These are phyloP conservation scores for Psilopsiagon aymara DNA, from an alignment of 2,113 vertebrate genomes.

Conservation along the genomic window DNA sequence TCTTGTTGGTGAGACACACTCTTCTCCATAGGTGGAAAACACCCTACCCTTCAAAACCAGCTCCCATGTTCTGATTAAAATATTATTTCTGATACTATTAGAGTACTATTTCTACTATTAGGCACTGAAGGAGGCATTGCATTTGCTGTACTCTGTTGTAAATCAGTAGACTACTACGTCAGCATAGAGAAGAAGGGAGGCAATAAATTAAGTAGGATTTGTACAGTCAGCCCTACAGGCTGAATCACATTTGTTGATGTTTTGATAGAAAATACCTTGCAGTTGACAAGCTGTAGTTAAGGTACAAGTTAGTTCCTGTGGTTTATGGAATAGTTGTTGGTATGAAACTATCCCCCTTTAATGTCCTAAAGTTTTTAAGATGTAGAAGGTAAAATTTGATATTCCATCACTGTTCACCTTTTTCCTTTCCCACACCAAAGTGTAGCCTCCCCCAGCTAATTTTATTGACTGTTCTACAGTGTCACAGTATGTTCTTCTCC, in stretches of 20 bases:
- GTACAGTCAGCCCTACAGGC: not conserved
- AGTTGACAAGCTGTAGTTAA: not conserved
- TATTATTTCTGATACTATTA: not conserved
- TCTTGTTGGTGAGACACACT: not conserved
- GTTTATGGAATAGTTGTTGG: not conserved
- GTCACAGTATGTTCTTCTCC: not conserved
- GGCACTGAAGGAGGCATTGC: not conserved
- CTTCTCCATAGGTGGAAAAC: not conserved
- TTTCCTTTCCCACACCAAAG: not conserved
- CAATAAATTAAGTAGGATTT: not conserved
- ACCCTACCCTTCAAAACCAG: not conserved
- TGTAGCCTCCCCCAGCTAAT: not conserved
- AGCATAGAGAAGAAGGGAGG: not conserved
- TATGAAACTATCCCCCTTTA: not conserved
- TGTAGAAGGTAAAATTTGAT: not conserved
- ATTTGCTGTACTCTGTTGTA: not conserved
- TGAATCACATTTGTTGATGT: constrained; percentile 1
- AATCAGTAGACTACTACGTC: not conserved
- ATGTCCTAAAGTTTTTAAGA: not conserved
- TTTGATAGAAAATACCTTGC: constrained; percentile 23
- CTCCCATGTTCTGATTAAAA: not conserved
- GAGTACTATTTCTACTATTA: not conserved
- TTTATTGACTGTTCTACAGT: not conserved
- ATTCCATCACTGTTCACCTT: not conserved
- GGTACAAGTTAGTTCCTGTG: not conserved